Base-by-base conservation (phyloP, 2,797 vertebrate species). In the Gobio occitaniae region DNA sequence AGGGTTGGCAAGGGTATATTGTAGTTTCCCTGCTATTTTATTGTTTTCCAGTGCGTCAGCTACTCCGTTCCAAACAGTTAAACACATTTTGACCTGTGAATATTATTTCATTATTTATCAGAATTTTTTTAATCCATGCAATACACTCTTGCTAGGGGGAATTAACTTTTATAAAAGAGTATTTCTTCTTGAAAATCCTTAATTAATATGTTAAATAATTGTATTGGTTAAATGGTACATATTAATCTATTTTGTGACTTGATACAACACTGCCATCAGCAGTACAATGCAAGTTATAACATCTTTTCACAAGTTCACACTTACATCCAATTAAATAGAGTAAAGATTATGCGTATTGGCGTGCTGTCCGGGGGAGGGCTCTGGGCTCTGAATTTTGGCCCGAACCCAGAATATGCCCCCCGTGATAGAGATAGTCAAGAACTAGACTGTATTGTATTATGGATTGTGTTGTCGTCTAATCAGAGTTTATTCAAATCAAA, bases 231-330 rank as follows among this genome's bases (percentile, higher is more conserved):
- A 38, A 76, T 29, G 21, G 1, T 47, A 50, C 44, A 50, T 41
- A 41, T 77, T 54, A 29, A 17, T 52, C 11, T 38, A 9, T 38
- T 21, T n/a, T 41, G 19, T 41, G 54, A 77, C 54, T n/a, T 56
- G 36, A 56, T 47, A n/a, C 41, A 78, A 78, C 15, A 63, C 38
- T 78, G 76, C 76, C 76, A 78, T 78, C 76, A 78, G 59, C 59
- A 63, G 41, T 63, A 29, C 41, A 65, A 78, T 41, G 21, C 13
- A 72, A 17, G 8, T 52, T 11, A 52, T 11, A 52, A 52, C 16
- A 19, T 19, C 1, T 17, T 17, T 25, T 25, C 25, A 25, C 25
- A 1, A 25, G 25, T 25, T 25, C 25, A 25, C 25, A 25, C 25
- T 25, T 25, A 25, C 25, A 25, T 25, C 25, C 25, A 25, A 25